Evolutionary conservation across 2,113 vertebrate genomes (phyloP), one percentile per base, ranked within the genome.

Genomic region (pig (Sus scrofa)): DNA sequence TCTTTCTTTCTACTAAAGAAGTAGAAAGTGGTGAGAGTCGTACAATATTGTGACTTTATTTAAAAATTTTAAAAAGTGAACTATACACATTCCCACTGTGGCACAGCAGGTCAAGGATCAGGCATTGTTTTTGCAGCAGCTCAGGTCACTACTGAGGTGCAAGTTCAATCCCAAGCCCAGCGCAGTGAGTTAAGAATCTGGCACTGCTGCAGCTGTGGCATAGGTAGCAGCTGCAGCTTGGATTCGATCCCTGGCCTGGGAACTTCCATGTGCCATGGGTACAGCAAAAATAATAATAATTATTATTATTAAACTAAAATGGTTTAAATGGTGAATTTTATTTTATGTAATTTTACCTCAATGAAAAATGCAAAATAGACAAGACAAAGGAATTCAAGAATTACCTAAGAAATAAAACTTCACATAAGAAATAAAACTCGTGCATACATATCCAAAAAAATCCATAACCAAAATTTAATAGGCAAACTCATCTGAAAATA

Each of bases 391-490:
- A 56, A 91, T 56, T 87, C 13, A 68, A 87, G 1, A 83, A 87
- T 44, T 54, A n/a, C 10, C 15, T 81, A 75, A 7, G 2, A 50
- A 85, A 77, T 54, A 77, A 77, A 77, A 60, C 58, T 82, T 87
- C 74, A 78, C 26, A 63, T 22, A 52, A 73, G 58, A 87, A 75
- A 71, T 26, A 86, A 79, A 79, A 89, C 1, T 3, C 78, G 14
- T 2, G 16, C 22, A 87, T 18, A 3, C 3, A 68, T 1, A 13
- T 27, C 50, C 44, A 0, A 52, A 94, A 84, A 78, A 75, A 77
- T n/a, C 32, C 7, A 85, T 44, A 81, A 73, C 15, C 26, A 89
- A 88, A 70, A 73, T 67, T 95, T 89, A 77, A 88, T 86, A 20
- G 2, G 50, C 8, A 90, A 90, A 82, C 24, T 74, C 73, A 39